A percentile compares a stretch with the other conserved stretches of the same genome.
phyloP scores from a whole-genome alignment of 2,888 invertebrate species.

The Aricia artaxerxes region DNA sequence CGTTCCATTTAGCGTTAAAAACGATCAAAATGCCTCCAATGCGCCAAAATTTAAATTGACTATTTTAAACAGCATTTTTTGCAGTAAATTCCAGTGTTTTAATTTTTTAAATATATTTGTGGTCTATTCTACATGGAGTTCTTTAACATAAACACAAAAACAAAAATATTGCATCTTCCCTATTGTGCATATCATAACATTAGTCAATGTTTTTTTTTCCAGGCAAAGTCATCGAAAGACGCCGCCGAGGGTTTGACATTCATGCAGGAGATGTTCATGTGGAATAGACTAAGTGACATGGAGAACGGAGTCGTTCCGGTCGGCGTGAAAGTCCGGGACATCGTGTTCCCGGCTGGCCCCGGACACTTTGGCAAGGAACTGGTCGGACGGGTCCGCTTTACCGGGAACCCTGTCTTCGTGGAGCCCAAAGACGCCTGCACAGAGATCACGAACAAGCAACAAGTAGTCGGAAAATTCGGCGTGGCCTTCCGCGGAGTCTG shows the following conservation, averaged over 20 bases:
- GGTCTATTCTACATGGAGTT: no score
- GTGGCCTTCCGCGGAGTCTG: conserved; percentile 95
- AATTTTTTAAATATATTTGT: no score
- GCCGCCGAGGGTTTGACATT: conserved; percentile 96
- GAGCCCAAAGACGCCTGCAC: conserved; percentile 86
- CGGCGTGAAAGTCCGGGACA: conserved; percentile 54
- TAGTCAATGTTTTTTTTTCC: conserved; percentile 18
- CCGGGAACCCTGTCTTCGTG: conserved; percentile 83
- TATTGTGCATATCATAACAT: background rate
- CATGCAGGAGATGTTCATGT: conserved; percentile 98
- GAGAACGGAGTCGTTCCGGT: conserved; percentile 68
- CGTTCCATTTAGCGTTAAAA: no score
- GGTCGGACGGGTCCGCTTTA: conserved; percentile 78
- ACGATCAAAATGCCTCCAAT: no score
- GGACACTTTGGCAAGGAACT: conserved; percentile 94
- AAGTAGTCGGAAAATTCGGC: conserved; percentile 86
- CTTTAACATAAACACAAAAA: no score
- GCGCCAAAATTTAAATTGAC: no score
- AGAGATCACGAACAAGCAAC: conserved; percentile 77
- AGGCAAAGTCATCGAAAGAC: conserved; percentile 92
- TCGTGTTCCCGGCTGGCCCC: conserved; percentile 86
- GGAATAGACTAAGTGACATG: conserved; percentile 87
- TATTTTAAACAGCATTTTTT: no score
- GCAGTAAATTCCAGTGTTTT: no score
- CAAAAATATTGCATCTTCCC: no score